Evolutionary conservation across 2,888 invertebrate genomes (phyloP).

Genomic region (Oscheius sp.): DNA sequence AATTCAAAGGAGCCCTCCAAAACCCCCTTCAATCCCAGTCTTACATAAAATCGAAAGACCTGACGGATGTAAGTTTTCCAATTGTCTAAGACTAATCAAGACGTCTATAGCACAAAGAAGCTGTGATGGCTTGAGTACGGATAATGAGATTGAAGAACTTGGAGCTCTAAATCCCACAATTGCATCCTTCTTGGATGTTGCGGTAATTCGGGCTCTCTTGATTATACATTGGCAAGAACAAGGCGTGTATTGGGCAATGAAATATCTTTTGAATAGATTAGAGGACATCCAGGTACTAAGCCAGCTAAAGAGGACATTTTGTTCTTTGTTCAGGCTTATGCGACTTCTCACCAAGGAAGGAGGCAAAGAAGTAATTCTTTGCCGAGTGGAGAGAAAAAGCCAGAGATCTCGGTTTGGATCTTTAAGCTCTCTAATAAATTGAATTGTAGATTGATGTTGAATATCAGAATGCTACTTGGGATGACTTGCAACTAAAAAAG

Average conservation of each 20-base stretch:
- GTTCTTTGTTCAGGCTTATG: constrained; percentile 29
- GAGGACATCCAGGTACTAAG: constrained; percentile 69
- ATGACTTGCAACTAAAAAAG: constrained; percentile 44
- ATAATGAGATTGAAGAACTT: constrained; percentile 47
- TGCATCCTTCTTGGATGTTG: constrained; percentile 95
- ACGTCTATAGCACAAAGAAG: constrained; percentile 13
- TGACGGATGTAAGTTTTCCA: not conserved
- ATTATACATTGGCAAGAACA: constrained; percentile 97
- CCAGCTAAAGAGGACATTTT: not conserved
- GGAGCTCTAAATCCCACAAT: constrained; percentile 44
- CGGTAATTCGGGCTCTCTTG: constrained; percentile 91
- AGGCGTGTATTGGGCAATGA: constrained; percentile 95
- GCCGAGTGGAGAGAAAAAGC: constrained; percentile 46
- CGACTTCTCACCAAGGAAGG: constrained; percentile 34
- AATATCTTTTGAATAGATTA: constrained; percentile 76
- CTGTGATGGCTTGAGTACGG: constrained; percentile 35
- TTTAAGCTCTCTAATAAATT: not conserved
- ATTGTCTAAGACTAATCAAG: not conserved
- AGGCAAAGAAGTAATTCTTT: constrained; percentile 55
- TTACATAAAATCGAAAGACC: constrained; percentile 3
- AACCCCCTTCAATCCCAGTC: not conserved
- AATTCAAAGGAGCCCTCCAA: not conserved
- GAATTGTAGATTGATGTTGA: constrained; percentile 28
- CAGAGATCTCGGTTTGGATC: constrained; percentile 34
- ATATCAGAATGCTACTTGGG: constrained; percentile 63